phyloP scores from a whole-genome alignment of 2,113 vertebrate genomes.

The Axis porcinus region DNA sequence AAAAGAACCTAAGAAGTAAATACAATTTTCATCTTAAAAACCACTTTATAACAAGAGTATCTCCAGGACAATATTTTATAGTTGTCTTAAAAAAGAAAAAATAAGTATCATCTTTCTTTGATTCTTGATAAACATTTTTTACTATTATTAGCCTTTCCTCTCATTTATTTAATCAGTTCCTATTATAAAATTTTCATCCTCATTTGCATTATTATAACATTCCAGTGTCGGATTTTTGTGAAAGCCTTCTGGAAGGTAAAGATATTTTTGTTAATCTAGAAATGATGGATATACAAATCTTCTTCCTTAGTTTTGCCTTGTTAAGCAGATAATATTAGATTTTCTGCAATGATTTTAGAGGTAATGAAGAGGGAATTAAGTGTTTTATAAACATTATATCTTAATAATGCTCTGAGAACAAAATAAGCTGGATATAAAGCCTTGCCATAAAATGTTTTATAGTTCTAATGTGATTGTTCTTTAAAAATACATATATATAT shows the following conservation, averaged over 20 bases:
- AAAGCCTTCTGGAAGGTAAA: conserved; percentile 32
- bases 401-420: neutral
- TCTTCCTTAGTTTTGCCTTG: conserved; percentile 13
- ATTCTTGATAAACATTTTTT: conserved; percentile 23
- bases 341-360: conserved; percentile 27
- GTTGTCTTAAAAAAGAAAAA: neutral
- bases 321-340: conserved; percentile 8
- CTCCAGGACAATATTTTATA: neutral
- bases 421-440: neutral
- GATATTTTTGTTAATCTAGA: conserved; percentile 23
- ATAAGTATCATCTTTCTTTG: neutral
- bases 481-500: neutral
- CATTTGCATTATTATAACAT: conserved; percentile 20
- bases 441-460: conserved; percentile 4
- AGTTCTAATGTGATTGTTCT: neutral
- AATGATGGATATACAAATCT: conserved; percentile 2
- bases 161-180: conserved; percentile 37
- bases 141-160: neutral
- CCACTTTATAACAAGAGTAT: neutral
- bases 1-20: neutral
- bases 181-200: neutral
- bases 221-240: conserved; percentile 15
- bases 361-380: conserved; percentile 21
- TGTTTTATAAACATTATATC: conserved; percentile 23
- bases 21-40: conserved; percentile 6